These are phyloP conservation scores for Macrochelys suwanniensis DNA, from an alignment of 2,797 vertebrate genomes.

Conservation along the genomic window DNA sequence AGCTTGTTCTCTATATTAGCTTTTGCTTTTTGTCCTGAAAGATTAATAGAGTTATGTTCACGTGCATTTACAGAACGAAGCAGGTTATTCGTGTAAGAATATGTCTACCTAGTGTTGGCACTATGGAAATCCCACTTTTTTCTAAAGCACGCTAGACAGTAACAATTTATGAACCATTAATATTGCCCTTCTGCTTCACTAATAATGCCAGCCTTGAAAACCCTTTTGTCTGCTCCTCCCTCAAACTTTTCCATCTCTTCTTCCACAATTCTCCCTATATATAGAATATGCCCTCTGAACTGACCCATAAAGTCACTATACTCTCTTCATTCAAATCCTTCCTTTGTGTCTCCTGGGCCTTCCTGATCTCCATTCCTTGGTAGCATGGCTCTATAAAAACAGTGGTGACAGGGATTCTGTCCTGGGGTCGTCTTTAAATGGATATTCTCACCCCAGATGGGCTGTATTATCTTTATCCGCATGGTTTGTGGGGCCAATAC, in stretches of 20 bases:
- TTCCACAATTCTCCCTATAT: background rate
- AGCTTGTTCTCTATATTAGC: background rate
- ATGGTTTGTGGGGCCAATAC: background rate
- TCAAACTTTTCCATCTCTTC: background rate
- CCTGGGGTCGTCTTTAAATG: background rate
- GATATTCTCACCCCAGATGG: background rate
- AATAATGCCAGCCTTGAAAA: background rate
- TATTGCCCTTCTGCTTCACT: background rate
- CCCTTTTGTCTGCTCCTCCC: background rate
- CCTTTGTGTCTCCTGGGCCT: background rate
- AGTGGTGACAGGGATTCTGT: background rate
- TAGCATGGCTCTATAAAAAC: background rate
- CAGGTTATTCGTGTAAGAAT: background rate
- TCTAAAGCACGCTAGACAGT: background rate
- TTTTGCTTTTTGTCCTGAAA: background rate
- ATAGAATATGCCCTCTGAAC: background rate
- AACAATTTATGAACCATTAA: constrained; percentile 23
- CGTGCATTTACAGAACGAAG: background rate
- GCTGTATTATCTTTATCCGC: background rate
- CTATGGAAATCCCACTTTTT: background rate
- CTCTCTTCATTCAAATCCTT: background rate
- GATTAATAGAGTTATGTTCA: background rate
- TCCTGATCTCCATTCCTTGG: background rate
- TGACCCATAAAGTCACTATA: background rate
- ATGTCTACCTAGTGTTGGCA: background rate